Conservation (phyloP, 2,113 vertebrate species). For the Nematolebias whitei region DNA sequence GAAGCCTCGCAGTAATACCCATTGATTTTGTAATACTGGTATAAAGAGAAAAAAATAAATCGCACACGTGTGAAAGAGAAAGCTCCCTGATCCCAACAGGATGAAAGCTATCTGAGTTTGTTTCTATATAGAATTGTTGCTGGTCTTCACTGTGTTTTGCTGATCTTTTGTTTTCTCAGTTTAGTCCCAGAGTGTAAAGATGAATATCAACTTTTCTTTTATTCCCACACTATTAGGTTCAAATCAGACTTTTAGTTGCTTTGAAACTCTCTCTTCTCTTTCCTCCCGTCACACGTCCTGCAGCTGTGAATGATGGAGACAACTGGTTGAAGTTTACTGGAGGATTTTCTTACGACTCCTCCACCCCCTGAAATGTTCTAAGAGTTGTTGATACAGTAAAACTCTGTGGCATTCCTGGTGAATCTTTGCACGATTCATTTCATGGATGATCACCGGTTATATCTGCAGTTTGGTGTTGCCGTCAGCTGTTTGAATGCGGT, state of each 20-base stretch:
- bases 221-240: conserved; percentile 32
- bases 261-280: conserved; percentile 15
- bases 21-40: conserved; percentile 65
- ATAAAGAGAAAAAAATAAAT: conserved; percentile 55
- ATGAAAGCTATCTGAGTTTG: conserved; percentile 39
- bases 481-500: conserved; percentile 10
- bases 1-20: conserved; percentile 60
- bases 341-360: conserved; percentile 29
- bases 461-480: conserved; percentile 21
- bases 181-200: conserved; percentile 18
- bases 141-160: conserved; percentile 13
- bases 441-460: conserved; percentile 4
- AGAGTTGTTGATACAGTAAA: not conserved
- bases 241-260: not conserved
- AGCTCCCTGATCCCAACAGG: conserved; percentile 60
- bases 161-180: conserved; percentile 29
- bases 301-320: conserved; percentile 50
- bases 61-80: conserved; percentile 29
- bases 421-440: conserved; percentile 26
- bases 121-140: conserved; percentile 49
- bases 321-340: conserved; percentile 50
- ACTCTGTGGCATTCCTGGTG: conserved; percentile 7
- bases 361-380: conserved; percentile 17
- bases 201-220: conserved; percentile 17
- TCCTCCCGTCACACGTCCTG: conserved; percentile 5